Base-by-base conservation (phyloP, 1,140 invertebrate genomes). In the Aphis craccivora region DNA sequence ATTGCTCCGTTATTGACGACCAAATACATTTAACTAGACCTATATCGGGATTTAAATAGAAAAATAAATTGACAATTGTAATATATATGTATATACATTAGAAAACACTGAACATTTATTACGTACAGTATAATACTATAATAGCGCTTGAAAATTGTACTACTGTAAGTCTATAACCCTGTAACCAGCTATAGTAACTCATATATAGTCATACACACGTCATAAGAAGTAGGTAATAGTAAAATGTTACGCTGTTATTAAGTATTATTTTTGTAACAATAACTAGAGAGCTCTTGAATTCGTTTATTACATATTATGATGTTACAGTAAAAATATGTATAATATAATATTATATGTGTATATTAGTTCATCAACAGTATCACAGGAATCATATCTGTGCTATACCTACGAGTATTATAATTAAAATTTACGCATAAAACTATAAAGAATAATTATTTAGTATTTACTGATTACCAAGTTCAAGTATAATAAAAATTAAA, bases 271-370 rank as follows among this genome's bases (percentile, higher is more conserved):
- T 76, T 76, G 60, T 76, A 76, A 76, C 60, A 76, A 76, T 76
- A 76, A 76, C 60, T 76, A 76, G 60, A 76, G 60, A 76, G 60
- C 60, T 76, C 60, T n/a, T 76, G 60, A n/a, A 76, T 76, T 76
- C 60, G n/a, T 76, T 76, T 76, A 76, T 76, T 76, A 76, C 14
- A 76, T 11, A n/a, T 76, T 11, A n/a, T 76, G 60, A 14, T 76
- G 60, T 76, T 76, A 76, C 60, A 76, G 14, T n/a, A n/a, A n/a
- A n/a, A n/a, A n/a, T n/a, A n/a, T n/a, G 60, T 4, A 67, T 30
- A 67, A 60, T n/a, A 67, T n/a, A n/a, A 30, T 67, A 30, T 9
- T 11, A 60, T 60, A 30, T 11, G 25, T 60, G 23, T 25, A 60
- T 51, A 51, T 14, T 76, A 76, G 60, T n/a, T 76, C 4, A 76